Conservation (phyloP, 2,113 vertebrate genomes). For the Thymallus thymallus region DNA sequence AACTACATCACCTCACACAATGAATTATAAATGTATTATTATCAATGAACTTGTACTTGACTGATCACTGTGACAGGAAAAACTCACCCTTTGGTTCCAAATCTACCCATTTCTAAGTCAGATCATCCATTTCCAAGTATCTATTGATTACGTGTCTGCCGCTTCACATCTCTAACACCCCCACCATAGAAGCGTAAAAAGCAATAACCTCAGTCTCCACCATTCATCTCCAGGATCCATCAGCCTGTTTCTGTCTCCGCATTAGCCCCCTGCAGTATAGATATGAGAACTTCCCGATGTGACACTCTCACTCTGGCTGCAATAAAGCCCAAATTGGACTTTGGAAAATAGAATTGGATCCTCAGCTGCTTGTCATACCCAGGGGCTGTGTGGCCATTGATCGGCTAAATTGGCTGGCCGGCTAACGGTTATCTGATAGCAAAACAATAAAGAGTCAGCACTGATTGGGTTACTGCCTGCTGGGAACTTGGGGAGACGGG, state of each 20-base stretch:
- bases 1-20: no score
- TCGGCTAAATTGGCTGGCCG: slow-evolving; percentile 45
- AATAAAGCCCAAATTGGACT: slow-evolving; percentile 49
- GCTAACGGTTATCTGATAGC: slow-evolving; percentile 43
- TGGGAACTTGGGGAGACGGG: not conserved
- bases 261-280: not conserved
- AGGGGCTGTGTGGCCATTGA: slow-evolving; percentile 37
- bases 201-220: not conserved
- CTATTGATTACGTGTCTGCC: not conserved
- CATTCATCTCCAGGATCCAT: not conserved
- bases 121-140: not conserved
- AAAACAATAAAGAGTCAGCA: slow-evolving; percentile 19
- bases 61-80: no score
- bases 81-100: not conserved
- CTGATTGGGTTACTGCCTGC: slow-evolving; percentile 6
- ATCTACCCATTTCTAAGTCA: not conserved
- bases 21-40: no score
- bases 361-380: slow-evolving; percentile 35
- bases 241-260: not conserved
- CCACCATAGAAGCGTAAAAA: not conserved
- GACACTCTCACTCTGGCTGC: slow-evolving; percentile 12
- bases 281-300: not conserved
- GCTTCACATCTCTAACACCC: not conserved
- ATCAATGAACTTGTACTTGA: no score
- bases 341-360: slow-evolving; percentile 52